Evolutionary conservation across 2,797 vertebrate species (phyloP).

Genomic region (Leuciscus waleckii): DNA sequence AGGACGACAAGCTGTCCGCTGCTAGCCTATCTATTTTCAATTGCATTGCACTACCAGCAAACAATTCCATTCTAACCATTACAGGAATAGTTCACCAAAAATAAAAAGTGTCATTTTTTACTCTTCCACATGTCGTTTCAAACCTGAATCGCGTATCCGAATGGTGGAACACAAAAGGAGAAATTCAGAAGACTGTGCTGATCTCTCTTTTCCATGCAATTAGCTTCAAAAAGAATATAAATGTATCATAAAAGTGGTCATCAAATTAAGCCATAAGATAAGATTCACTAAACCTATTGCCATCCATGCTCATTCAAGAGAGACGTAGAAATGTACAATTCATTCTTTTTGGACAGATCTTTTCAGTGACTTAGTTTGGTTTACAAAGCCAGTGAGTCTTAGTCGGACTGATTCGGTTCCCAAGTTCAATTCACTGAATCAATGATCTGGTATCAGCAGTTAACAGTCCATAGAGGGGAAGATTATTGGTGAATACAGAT

Average conservation of each 20-base stretch:
- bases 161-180: background rate
- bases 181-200: background rate
- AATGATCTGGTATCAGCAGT: background rate
- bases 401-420: background rate
- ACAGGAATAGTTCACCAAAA: constrained; percentile 30
- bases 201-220: background rate
- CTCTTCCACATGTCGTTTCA: background rate
- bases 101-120: background rate
- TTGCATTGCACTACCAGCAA: constrained; percentile 22
- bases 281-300: background rate
- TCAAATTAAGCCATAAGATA: background rate
- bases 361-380: background rate
- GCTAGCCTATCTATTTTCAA: constrained; percentile 30
- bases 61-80: constrained; percentile 24
- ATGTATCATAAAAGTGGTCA: background rate
- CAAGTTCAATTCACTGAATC: constrained; percentile 1
- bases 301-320: background rate
- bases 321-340: background rate
- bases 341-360: background rate
- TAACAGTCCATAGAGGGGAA: background rate
- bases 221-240: background rate
- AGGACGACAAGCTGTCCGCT: constrained; percentile 48
- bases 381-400: background rate
- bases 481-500: constrained; percentile 4
- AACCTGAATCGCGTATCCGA: background rate